These are phyloP conservation scores for Drosophila pseudoananassae DNA, from an alignment of 1,140 invertebrate species.

Conservation along the genomic window DNA sequence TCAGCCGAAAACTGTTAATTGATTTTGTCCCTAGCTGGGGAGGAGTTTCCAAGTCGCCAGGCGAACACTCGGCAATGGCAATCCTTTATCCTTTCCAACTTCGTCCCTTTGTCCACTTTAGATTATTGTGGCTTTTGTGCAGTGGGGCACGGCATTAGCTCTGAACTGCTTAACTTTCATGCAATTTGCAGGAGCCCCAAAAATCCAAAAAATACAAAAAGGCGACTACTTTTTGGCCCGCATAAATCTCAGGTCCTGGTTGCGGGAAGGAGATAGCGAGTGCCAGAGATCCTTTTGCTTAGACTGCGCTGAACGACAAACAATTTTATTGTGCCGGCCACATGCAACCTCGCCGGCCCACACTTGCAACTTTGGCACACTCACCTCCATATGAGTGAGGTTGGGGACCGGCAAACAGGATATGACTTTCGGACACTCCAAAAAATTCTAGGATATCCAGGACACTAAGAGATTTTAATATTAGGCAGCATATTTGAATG, in stretches of 20 bases:
- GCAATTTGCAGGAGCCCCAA: conserved; percentile 66
- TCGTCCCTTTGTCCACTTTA: conserved; percentile 2
- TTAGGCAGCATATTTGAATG: not conserved
- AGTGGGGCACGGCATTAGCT: conserved; percentile 74
- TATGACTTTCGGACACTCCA: conserved; percentile 63
- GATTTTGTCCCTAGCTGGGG: conserved; percentile 62
- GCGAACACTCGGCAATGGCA: conserved; percentile 10
- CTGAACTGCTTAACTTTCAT: conserved; percentile 78
- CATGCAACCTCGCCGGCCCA: conserved; percentile 9
- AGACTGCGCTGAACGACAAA: conserved; percentile 62
- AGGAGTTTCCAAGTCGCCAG: conserved; percentile 11
- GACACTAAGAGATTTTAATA: not conserved
- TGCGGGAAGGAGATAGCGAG: conserved; percentile 26
- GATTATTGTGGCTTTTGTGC: conserved; percentile 72
- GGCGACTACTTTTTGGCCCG: conserved; percentile 66
- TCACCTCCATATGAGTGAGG: conserved; percentile 57
- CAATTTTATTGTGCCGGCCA: conserved; percentile 74
- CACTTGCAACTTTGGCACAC: conserved; percentile 16
- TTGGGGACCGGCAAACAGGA: conserved; percentile 77
- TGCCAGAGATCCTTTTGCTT: conserved; percentile 31
- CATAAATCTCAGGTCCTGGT: conserved; percentile 63
- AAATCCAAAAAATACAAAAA: conserved; percentile 32
- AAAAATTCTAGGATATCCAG: not conserved
- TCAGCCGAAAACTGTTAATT: conserved; percentile 69
- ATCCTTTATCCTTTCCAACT: conserved; percentile 24